A percentile compares a stretch with the other conserved stretches of the same genome.
These are phyloP conservation scores for Pectinophora gossypiella DNA, from an alignment of 1,140 invertebrate species.

Conservation along the genomic window DNA sequence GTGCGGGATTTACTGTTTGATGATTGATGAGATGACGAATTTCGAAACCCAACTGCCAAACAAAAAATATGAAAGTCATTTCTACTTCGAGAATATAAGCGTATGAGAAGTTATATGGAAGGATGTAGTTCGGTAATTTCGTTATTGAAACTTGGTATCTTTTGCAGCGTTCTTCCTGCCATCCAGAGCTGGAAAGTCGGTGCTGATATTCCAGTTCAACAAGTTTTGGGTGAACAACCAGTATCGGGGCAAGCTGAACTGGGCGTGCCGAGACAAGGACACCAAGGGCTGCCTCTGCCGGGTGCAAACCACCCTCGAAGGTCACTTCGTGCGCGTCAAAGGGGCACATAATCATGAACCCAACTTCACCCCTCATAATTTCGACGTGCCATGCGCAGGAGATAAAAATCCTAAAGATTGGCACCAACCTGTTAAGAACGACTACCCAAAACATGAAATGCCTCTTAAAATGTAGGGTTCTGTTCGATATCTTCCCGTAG, in stretches of 20 bases:
- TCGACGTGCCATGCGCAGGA: conserved; percentile 22
- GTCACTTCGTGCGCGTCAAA: conserved; percentile 53
- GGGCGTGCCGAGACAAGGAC: conserved; percentile 67
- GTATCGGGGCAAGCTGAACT: conserved; percentile 61
- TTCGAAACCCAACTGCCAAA: no score
- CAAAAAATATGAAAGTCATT: no score
- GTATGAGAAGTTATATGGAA: no score
- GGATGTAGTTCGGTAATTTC: no score
- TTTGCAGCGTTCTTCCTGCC: conserved; percentile 53
- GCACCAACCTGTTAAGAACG: not conserved
- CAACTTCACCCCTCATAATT: conserved; percentile 57
- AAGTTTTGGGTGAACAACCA: conserved; percentile 70
- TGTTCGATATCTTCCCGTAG: not conserved
- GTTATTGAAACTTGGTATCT: no score
- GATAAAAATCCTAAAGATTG: not conserved
- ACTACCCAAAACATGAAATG: no score
- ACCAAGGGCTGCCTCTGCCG: conserved; percentile 52
- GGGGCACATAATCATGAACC: conserved; percentile 55
- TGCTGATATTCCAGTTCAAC: conserved; percentile 60
- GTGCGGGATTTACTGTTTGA: no score
- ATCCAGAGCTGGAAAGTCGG: conserved; percentile 63
- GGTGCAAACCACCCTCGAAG: conserved; percentile 59
- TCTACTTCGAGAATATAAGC: no score
- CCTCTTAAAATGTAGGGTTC: not conserved
- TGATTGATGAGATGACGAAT: no score